Evolutionary conservation across 2,888 invertebrate genomes (phyloP).

Genomic region (Lithodes maja): DNA sequence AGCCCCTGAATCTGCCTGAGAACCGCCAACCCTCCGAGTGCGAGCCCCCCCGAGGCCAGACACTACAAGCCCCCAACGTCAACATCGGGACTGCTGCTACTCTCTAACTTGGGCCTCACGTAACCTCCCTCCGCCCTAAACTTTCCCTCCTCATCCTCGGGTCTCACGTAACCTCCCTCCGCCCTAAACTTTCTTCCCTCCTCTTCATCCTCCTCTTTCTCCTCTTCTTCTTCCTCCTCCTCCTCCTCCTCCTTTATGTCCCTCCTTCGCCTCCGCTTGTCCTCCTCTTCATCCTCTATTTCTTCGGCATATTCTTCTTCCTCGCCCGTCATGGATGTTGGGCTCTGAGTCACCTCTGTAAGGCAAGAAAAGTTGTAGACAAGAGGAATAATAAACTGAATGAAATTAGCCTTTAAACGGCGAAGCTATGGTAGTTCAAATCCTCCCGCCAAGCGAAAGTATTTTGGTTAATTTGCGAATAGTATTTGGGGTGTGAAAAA

Average conservation of each 20-base stretch:
- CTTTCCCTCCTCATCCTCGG: background rate
- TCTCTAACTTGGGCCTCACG: constrained; percentile 30
- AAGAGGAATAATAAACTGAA: background rate
- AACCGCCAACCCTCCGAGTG: constrained; percentile 18
- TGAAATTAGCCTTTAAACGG: too few relatives aligned
- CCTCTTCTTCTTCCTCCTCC: background rate
- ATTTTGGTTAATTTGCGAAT: too few relatives aligned
- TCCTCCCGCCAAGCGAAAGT: too few relatives aligned
- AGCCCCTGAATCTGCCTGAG: background rate
- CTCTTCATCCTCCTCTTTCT: background rate
- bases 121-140: constrained; percentile 44
- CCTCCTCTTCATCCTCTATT: constrained; percentile 66
- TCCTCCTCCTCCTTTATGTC: constrained; percentile 42
- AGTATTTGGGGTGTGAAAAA: too few relatives aligned
- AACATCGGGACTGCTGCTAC: background rate
- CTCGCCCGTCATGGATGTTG: constrained; percentile 50
- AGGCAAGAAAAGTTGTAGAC: background rate
- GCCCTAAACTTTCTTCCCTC: background rate
- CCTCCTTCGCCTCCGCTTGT: constrained; percentile 49
- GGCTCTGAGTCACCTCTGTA: constrained; percentile 61
- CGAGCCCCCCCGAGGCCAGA: constrained; percentile 5
- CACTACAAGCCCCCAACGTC: constrained; percentile 43
- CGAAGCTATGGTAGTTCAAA: too few relatives aligned
- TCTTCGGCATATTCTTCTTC: constrained; percentile 60
- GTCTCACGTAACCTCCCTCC: background rate